These are phyloP conservation scores for Gari tellinella DNA, from an alignment of 2,888 invertebrate species.

Conservation along the genomic window DNA sequence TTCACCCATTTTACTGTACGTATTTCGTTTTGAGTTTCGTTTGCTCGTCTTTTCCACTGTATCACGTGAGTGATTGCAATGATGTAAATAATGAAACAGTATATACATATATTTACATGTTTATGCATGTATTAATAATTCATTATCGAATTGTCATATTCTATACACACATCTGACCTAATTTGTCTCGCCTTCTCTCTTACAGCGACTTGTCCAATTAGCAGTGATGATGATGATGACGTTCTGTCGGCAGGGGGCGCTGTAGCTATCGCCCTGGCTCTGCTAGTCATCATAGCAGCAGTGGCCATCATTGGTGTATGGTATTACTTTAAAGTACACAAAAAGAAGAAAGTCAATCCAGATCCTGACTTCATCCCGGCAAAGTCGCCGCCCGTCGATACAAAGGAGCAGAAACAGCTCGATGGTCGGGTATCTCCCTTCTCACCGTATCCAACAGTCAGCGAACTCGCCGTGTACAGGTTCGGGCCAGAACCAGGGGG, in stretches of 20 bases:
- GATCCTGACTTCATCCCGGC: constrained; percentile 27
- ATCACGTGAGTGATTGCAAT: no score
- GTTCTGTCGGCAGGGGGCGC: constrained; percentile 39
- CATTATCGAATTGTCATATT: no score
- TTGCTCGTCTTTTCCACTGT: no score
- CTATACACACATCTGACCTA: no score
- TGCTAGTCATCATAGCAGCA: constrained; percentile 48
- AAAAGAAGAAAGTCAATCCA: constrained; percentile 41
- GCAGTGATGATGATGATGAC: not conserved
- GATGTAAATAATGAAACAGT: no score
- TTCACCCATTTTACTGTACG: no score
- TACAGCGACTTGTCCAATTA: constrained; percentile 15
- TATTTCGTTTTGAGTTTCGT: no score
- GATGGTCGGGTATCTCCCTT: constrained; percentile 57
- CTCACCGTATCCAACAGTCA: constrained; percentile 64
- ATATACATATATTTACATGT: no score
- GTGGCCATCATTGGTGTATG: constrained; percentile 30
- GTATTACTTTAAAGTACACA: constrained; percentile 59
- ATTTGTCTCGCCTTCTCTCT: no score
- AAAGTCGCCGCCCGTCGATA: constrained; percentile 56
- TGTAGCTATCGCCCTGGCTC: constrained; percentile 41
- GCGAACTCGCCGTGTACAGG: constrained; percentile 60
- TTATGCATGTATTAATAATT: no score
- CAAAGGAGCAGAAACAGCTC: constrained; percentile 36
- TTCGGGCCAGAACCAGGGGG: constrained; percentile 59